Conservation (phyloP, 2,888 invertebrate species). For the Lamellibrachia satsuma region DNA sequence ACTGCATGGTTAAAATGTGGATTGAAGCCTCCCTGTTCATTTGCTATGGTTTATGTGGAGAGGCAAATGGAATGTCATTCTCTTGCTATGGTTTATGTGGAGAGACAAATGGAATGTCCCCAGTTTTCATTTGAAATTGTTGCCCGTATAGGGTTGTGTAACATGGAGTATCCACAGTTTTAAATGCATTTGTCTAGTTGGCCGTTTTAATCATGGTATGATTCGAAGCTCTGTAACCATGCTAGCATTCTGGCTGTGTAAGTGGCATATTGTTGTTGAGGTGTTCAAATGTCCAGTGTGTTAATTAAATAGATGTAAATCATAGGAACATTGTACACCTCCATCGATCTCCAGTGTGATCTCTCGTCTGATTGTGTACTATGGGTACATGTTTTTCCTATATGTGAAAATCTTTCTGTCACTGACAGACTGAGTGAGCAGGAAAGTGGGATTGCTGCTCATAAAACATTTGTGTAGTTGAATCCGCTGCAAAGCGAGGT, state of each 20-base stretch:
- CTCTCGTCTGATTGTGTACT: constrained; percentile 6
- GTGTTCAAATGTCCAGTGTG: neutral
- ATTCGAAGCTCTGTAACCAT: neutral
- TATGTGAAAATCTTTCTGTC: constrained; percentile 1
- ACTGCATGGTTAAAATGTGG: neutral
- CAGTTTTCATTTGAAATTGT: neutral
- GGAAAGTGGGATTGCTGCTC: neutral
- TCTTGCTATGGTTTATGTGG: neutral
- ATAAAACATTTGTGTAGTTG: neutral
- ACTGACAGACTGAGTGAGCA: constrained; percentile 8
- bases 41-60: neutral
- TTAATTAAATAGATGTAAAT: constrained; percentile 12
- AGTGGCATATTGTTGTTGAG: neutral
- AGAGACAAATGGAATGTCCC: neutral
- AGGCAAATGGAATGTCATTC: neutral
- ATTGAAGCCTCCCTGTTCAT: neutral
- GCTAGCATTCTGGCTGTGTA: neutral
- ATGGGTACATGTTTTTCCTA: neutral
- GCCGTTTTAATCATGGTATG: neutral
- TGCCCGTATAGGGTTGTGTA: neutral
- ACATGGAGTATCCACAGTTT: neutral
- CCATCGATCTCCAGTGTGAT: constrained; percentile 6
- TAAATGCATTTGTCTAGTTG: neutral
- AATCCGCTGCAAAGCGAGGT: neutral
- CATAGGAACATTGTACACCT: neutral